Conservation (phyloP, 2,888 invertebrate species). For the Brachypalpus laphriformis region DNA sequence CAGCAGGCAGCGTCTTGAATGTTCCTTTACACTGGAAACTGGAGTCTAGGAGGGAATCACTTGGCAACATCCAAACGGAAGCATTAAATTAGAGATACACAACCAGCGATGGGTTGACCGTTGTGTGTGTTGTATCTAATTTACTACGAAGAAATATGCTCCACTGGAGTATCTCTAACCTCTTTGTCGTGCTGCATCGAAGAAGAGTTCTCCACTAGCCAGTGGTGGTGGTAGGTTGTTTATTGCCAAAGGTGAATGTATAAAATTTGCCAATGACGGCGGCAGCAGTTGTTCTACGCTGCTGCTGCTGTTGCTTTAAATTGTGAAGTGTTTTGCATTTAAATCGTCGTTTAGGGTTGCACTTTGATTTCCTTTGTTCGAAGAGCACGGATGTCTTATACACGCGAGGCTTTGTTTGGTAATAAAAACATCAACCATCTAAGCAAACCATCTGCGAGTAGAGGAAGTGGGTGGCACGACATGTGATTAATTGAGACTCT, state of each 20-base stretch:
- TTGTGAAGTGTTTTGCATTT: conserved; percentile 74
- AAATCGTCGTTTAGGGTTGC: conserved; percentile 73
- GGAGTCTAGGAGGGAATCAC: conserved; percentile 6
- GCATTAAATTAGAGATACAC: conserved; percentile 73
- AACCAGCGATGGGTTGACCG: conserved; percentile 68
- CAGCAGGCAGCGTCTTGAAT: not conserved
- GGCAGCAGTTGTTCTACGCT: conserved; percentile 30
- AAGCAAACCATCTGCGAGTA: conserved; percentile 11
- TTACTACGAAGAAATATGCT: conserved; percentile 62
- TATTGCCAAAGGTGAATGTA: conserved; percentile 67
- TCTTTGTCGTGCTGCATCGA: not conserved
- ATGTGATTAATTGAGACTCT: conserved; percentile 70
- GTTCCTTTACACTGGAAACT: conserved; percentile 4
- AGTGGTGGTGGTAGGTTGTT: conserved; percentile 48
- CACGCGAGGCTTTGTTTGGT: conserved; percentile 32
- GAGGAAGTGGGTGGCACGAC: conserved; percentile 73
- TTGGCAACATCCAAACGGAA: conserved; percentile 66
- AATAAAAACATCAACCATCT: conserved; percentile 68
- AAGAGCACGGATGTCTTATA: conserved; percentile 25
- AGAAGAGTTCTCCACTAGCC: conserved; percentile 21
- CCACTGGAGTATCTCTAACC: conserved; percentile 5
- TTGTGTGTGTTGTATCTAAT: conserved; percentile 71
- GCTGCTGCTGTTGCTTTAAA: conserved; percentile 57
- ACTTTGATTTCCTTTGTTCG: conserved; percentile 69
- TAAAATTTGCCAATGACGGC: conserved; percentile 71